Base-by-base conservation (phyloP, 2,888 invertebrate genomes). In the Metalampra italica region DNA sequence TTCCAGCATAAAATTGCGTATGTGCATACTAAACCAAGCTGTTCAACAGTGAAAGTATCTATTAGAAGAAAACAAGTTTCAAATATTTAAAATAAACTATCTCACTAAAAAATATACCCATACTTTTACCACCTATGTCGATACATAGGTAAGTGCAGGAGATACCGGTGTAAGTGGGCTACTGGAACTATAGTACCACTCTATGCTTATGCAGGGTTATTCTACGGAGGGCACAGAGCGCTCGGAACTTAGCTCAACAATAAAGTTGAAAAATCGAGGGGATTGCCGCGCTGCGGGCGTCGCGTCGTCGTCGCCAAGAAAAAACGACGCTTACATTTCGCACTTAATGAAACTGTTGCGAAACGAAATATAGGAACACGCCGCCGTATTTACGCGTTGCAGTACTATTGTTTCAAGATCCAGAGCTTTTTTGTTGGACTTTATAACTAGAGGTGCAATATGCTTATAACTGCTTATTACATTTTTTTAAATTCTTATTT, bases 331-430 rank as follows among this genome's bases (percentile, higher is more conserved):
- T 67, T 68, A 79, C 86, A 82, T 80, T 80, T 86, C 80, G 83
- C 86, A 87, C 86, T 82, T 87, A 88, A 87, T 87, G 85, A 87
- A 88, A 86, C 85, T 82, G 86, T 84, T 72, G 76, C 79, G 77
- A 79, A 85, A 83, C 76, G 80, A 82, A 83, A 86, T 84, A 83
- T 82, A 83, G 75, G 78, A 82, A 73, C 71, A 22, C n/a, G n/a
- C 22, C 22, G 66, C 60, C 74, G 75, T 77, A 78, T 84, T 87
- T 81, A 82, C 79, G 68, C 72, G 64, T 66, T 29, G 42, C 68
- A 65, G 70, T 77, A 78, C 72, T 75, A 82, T 84, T 82, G 77
- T 82, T 80, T 68, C 69, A 70, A 71, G 76, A 77, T 75, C 67
- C 60, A 67, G 59, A 62, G 66, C 11, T 69, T 68, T 73, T 73